Evolutionary conservation across 2,113 vertebrate species (phyloP).

Genomic region (Ochotona curzoniae): DNA sequence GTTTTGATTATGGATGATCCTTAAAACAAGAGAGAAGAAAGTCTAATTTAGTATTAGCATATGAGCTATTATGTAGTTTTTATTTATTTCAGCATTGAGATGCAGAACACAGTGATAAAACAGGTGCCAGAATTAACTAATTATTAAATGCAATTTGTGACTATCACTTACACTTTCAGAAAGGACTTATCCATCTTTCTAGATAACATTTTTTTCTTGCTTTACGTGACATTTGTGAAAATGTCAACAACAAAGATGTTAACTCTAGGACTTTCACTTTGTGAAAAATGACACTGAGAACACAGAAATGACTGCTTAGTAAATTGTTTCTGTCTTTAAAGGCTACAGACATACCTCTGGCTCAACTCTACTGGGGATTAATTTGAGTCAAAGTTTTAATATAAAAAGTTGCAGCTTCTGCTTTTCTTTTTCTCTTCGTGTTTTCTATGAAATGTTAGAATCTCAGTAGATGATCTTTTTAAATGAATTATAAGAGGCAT

Average conservation of each 20-base stretch:
- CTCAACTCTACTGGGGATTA: not conserved
- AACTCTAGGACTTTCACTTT: not conserved
- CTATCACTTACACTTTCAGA: constrained; percentile 10
- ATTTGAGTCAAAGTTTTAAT: not conserved
- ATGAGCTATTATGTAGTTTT: not conserved
- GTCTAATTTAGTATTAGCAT: not conserved
- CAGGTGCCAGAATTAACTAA: not conserved
- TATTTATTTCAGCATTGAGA: not conserved
- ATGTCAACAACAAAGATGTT: constrained; percentile 25
- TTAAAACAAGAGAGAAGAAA: constrained; percentile 26
- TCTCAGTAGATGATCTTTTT: not conserved
- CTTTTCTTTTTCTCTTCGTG: constrained; percentile 8
- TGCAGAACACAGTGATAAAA: not conserved
- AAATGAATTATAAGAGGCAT: not conserved
- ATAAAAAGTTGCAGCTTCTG: not conserved
- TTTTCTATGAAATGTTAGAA: too few relatives aligned
- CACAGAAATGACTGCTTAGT: constrained; percentile 2
- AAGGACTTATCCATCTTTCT: not conserved
- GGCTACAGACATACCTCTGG: not conserved
- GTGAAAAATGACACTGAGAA: not conserved
- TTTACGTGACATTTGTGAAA: constrained; percentile 26
- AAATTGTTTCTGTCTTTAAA: constrained; percentile 8
- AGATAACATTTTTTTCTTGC: not conserved
- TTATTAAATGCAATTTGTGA: constrained; percentile 23
- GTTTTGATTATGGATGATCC: constrained; percentile 38